Evolutionary conservation across 2,797 vertebrate genomes (phyloP).

Genomic region (Dermochelys coriacea): DNA sequence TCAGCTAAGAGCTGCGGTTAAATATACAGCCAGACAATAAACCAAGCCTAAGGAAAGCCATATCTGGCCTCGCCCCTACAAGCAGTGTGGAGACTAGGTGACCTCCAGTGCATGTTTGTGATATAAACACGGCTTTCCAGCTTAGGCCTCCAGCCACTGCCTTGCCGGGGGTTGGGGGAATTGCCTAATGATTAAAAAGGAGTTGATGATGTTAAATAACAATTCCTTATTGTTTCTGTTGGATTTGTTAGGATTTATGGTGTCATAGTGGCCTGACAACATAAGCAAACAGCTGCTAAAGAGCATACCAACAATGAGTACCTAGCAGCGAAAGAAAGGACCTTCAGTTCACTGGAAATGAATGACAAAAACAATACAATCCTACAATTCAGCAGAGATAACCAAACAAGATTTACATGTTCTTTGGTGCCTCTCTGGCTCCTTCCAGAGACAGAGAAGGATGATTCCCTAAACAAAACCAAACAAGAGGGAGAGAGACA

Average conservation of each 20-base stretch:
- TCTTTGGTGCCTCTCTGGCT: neutral
- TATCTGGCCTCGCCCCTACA: neutral
- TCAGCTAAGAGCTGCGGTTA: neutral
- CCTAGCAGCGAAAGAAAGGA: rapidly evolving
- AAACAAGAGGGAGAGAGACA: neutral
- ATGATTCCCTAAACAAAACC: neutral
- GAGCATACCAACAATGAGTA: neutral
- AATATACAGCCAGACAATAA: neutral
- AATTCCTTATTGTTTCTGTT: constrained; percentile 33
- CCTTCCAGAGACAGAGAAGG: too few species aligned
- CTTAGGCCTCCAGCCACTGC: rapidly evolving
- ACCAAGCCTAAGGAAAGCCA: rapidly evolving
- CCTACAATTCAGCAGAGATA: neutral
- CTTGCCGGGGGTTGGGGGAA: neutral
- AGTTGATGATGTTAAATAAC: neutral
- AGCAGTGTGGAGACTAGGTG: neutral
- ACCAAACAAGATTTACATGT: neutral
- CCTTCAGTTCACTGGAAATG: neutral
- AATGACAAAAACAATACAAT: neutral
- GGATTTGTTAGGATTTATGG: neutral
- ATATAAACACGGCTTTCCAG: neutral
- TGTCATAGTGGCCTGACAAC: neutral
- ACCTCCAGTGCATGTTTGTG: too few species aligned
- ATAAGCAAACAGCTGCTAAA: constrained; percentile 3
- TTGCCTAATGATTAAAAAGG: neutral